Evolutionary conservation across 1,140 invertebrate species (phyloP).

Genomic region (Dreissena polymorpha): DNA sequence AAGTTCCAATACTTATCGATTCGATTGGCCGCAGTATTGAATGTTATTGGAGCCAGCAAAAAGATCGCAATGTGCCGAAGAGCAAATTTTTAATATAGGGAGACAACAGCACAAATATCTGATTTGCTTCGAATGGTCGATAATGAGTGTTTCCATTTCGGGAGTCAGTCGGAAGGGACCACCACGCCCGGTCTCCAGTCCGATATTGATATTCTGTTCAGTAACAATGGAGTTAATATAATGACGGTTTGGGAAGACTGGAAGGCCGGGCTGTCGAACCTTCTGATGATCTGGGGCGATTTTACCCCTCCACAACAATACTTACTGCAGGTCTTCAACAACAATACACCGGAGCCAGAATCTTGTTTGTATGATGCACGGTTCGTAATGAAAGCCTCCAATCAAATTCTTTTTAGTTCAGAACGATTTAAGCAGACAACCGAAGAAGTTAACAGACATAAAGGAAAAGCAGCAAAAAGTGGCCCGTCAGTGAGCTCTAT

Average conservation of each 20-base stretch:
- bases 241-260: neutral
- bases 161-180: slow-evolving; percentile 9
- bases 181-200: neutral
- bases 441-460: no score
- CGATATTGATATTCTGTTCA: neutral
- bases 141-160: neutral
- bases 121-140: neutral
- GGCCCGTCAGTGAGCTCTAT: neutral
- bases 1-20: no score
- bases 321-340: neutral
- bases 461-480: neutral
- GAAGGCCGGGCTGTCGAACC: neutral
- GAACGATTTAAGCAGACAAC: no score
- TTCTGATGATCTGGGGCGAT: neutral
- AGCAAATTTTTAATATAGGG: neutral
- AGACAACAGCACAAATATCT: neutral
- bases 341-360: neutral
- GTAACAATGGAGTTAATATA: neutral
- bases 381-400: no score
- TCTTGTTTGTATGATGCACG: neutral
- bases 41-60: neutral
- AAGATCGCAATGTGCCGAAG: neutral
- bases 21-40: no score
- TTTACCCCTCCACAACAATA: neutral
- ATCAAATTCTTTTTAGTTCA: no score